These are phyloP conservation scores for Oscheius onirici DNA, from an alignment of 2,888 invertebrate genomes.

Conservation along the genomic window DNA sequence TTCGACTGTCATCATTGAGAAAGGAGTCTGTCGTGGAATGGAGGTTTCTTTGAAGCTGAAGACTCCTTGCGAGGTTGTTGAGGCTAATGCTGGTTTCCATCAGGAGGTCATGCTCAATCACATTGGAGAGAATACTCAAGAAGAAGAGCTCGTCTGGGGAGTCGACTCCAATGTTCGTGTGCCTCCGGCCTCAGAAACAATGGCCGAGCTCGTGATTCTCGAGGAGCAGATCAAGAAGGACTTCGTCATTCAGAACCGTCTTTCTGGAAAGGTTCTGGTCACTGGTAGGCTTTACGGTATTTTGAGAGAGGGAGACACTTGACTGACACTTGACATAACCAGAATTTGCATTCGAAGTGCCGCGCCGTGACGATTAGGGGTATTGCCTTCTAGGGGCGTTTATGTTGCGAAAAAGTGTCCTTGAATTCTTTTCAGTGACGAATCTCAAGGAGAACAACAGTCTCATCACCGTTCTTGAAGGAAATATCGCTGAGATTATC, in stretches of 20 bases:
- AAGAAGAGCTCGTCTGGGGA: conserved; percentile 72
- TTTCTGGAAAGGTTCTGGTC: conserved; percentile 71
- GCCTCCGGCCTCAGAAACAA: conserved; percentile 71
- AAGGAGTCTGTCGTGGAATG: conserved; percentile 56
- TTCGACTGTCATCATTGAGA: conserved; percentile 70
- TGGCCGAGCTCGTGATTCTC: conserved; percentile 71
- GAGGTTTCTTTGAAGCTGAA: conserved; percentile 70
- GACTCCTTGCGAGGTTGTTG: conserved; percentile 72
- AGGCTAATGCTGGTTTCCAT: conserved; percentile 73
- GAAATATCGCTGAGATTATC: conserved; percentile 71
- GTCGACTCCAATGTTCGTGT: conserved; percentile 72
- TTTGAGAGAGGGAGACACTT: not conserved
- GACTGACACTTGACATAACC: conserved; percentile 28
- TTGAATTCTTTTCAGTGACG: conserved; percentile 67
- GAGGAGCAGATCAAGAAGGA: conserved; percentile 71
- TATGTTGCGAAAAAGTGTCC: not conserved
- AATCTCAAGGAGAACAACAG: conserved; percentile 72
- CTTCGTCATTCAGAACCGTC: conserved; percentile 71
- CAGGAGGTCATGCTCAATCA: conserved; percentile 72
- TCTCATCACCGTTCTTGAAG: conserved; percentile 72
- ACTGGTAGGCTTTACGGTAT: conserved; percentile 44
- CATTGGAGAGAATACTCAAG: conserved; percentile 70
- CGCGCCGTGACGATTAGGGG: conserved; percentile 24
- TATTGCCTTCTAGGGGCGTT: conserved; percentile 12
- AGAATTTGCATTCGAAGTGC: conserved; percentile 32